phyloP scores from a whole-genome alignment of 30 jellyfish, hydroid and myxozoan species.

The Turritopsis dohrnii region DNA sequence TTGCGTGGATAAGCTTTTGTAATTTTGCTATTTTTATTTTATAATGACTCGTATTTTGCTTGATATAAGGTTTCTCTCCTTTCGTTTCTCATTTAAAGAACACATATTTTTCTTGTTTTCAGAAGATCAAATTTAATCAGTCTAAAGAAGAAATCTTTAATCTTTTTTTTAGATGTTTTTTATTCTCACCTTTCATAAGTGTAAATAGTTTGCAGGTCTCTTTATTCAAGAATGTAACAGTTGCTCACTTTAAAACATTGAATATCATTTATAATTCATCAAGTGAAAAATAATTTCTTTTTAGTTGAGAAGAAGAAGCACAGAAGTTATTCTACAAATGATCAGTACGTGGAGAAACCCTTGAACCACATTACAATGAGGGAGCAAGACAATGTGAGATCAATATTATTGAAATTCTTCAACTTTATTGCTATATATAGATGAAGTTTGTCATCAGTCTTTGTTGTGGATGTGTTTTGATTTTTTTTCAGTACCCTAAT shows the following conservation, averaged over 20 bases:
- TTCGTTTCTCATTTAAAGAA: no score
- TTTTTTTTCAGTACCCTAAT: not conserved
- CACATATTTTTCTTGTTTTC: no score
- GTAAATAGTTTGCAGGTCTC: not conserved
- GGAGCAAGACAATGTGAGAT: constrained; percentile 5
- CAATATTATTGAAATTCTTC: no score
- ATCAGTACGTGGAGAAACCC: constrained; percentile 2
- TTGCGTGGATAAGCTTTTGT: no score
- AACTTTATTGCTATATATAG: not conserved
- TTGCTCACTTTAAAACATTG: not conserved
- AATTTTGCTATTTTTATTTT: no score
- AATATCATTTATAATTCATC: not conserved
- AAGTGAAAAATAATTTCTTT: not conserved
- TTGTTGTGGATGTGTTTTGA: not conserved
- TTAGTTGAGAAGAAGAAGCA: not conserved
- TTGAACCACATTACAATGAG: not conserved
- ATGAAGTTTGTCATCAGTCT: not conserved
- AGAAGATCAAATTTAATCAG: no score
- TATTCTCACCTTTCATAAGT: not conserved
- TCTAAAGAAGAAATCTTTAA: no score
- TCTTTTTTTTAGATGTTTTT: no score
- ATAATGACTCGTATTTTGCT: no score
- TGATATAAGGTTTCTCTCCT: no score
- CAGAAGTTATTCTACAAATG: constrained; percentile 9
- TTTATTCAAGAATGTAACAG: not conserved